Conservation (phyloP, 2,113 vertebrate genomes). For the Phyllostomus hastatus region DNA sequence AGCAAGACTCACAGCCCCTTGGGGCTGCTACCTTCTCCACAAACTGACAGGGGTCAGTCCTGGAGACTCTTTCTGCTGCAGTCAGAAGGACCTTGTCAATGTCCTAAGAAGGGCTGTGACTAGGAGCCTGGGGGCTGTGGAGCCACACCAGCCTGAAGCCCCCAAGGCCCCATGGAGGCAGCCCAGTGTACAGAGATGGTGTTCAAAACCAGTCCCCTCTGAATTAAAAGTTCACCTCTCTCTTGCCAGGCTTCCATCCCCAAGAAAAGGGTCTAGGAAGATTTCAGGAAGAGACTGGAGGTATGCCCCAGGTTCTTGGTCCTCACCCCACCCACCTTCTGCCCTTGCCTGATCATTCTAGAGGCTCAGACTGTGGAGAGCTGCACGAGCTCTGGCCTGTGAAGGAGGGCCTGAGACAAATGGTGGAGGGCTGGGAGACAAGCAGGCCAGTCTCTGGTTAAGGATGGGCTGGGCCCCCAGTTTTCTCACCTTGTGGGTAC, state of each 20-base stretch:
- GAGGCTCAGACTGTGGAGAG: background rate
- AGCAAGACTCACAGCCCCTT: background rate
- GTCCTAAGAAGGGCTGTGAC: background rate
- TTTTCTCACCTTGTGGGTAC: slow-evolving; percentile 41
- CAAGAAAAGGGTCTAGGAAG: background rate
- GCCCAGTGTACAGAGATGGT: background rate
- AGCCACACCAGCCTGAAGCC: background rate
- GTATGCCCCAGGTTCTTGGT: background rate
- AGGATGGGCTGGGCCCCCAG: background rate
- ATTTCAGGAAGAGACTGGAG: background rate
- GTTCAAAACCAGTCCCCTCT: background rate
- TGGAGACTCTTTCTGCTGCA: background rate
- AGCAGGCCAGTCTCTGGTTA: too few relatives aligned
- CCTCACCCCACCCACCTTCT: background rate
- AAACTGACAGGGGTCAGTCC: background rate
- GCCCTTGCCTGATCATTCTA: background rate
- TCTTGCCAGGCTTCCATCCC: background rate
- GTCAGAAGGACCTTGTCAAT: background rate
- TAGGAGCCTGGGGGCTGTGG: background rate
- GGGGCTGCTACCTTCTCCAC: background rate
- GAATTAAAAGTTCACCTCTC: background rate
- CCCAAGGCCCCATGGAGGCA: background rate
- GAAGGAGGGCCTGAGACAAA: background rate
- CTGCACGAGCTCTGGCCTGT: background rate
- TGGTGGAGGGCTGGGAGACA: background rate